Percentiles rank a stretch among this genome's conserved stretches.
Evolutionary conservation across 2,797 vertebrate genomes (phyloP).

Genomic region (Lycodopsis pacificus): DNA sequence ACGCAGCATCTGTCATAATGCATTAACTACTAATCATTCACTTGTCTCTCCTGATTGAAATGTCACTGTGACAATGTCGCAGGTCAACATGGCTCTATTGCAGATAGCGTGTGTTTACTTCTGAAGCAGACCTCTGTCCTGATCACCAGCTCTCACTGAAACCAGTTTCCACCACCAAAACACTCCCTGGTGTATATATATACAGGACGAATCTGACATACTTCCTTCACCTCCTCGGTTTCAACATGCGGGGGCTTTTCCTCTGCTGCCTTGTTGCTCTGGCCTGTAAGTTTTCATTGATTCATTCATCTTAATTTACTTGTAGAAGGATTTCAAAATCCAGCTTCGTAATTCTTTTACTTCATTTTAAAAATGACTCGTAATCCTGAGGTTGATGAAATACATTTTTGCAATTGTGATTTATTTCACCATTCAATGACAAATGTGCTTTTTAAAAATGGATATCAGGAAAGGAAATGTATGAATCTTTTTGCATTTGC

Average conservation of each 20-base stretch:
- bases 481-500: neutral
- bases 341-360: neutral
- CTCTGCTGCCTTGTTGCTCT: conserved; percentile 80
- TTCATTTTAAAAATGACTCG: neutral
- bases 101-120: conserved; percentile 50
- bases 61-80: conserved; percentile 79
- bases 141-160: conserved; percentile 9
- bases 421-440: neutral
- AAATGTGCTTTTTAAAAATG: neutral
- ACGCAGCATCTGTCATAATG: too few species aligned
- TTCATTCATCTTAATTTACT: neutral
- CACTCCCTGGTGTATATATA: conserved; percentile 69
- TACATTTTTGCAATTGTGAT: neutral
- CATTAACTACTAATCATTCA: too few species aligned
- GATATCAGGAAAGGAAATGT: neutral
- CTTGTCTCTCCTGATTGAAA: too few species aligned
- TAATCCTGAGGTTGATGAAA: neutral
- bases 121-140: conserved; percentile 18
- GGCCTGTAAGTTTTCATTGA: conserved; percentile 73
- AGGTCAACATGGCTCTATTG: conserved; percentile 56
- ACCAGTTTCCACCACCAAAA: conserved; percentile 14
- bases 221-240: conserved; percentile 41
- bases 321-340: neutral
- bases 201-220: conserved; percentile 37
- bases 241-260: conserved; percentile 76